Evolutionary conservation across 2,888 invertebrate species (phyloP).

Genomic region (Carabus problematicus): DNA sequence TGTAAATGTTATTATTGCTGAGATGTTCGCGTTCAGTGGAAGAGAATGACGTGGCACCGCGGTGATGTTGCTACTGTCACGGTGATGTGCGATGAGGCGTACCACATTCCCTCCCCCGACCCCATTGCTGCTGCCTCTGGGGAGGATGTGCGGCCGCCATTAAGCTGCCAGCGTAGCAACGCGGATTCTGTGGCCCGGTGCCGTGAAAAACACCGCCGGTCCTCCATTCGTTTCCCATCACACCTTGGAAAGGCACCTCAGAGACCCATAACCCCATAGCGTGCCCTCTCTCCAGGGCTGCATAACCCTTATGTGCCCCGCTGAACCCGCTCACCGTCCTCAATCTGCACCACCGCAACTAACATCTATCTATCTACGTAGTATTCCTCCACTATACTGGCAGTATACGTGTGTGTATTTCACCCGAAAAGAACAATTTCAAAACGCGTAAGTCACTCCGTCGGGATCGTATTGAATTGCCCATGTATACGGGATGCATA

Average conservation of each 20-base stretch:
- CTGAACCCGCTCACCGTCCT: conserved; percentile 44
- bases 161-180: conserved; percentile 56
- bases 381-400: conserved; percentile 6
- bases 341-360: neutral
- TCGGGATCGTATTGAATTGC: conserved; percentile 46
- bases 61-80: conserved; percentile 2
- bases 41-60: neutral
- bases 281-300: conserved; percentile 56
- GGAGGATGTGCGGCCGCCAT: conserved; percentile 54
- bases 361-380: neutral
- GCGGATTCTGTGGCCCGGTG: conserved; percentile 66
- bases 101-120: conserved; percentile 2
- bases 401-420: conserved; percentile 12
- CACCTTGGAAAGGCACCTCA: conserved; percentile 59
- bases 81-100: conserved; percentile 4
- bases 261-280: conserved; percentile 69
- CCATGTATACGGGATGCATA: conserved; percentile 55
- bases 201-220: conserved; percentile 62
- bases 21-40: neutral
- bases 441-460: conserved; percentile 51
- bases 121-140: conserved; percentile 60
- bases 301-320: conserved; percentile 58
- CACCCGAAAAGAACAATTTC: conserved; percentile 43
- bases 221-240: conserved; percentile 48
- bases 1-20: too few species aligned